Evolutionary conservation across 2,888 invertebrate genomes (phyloP).

Genomic region (Drosophila longiperda): DNA sequence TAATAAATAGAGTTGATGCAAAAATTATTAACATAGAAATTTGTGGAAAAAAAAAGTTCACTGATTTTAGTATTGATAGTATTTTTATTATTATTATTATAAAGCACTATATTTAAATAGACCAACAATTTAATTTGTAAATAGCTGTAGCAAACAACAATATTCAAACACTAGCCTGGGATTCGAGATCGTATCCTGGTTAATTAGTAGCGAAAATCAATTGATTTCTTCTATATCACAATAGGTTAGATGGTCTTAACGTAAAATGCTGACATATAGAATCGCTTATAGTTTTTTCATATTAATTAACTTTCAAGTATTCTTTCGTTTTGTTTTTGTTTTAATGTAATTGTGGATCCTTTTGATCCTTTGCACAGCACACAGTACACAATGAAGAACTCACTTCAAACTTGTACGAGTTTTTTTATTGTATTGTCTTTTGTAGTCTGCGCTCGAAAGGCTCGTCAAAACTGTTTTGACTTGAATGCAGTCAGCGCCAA

Average conservation of each 20-base stretch:
- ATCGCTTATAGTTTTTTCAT: neutral
- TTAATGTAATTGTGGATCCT: slow-evolving; percentile 13
- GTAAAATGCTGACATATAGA: neutral
- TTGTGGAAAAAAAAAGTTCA: neutral
- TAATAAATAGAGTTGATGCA: neutral
- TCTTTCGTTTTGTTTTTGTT: neutral
- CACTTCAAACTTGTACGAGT: slow-evolving; percentile 62
- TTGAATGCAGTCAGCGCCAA: slow-evolving; percentile 67
- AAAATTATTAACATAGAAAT: neutral
- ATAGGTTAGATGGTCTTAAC: neutral
- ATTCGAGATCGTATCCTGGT: neutral
- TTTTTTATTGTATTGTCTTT: neutral
- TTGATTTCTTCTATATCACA: neutral
- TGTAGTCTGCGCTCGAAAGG: slow-evolving; percentile 74
- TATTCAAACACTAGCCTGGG: neutral
- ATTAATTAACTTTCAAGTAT: neutral
- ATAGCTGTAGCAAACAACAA: neutral
- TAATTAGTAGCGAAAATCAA: neutral
- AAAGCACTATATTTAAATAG: neutral
- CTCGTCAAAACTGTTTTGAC: slow-evolving; percentile 82
- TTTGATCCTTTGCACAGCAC: slow-evolving; percentile 21
- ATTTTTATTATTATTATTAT: neutral
- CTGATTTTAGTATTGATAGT: neutral
- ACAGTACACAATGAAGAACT: slow-evolving; percentile 35
- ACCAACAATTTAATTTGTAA: neutral